Evolutionary conservation across 1,140 invertebrate species (phyloP).

Genomic region (Goniozus legneri): DNA sequence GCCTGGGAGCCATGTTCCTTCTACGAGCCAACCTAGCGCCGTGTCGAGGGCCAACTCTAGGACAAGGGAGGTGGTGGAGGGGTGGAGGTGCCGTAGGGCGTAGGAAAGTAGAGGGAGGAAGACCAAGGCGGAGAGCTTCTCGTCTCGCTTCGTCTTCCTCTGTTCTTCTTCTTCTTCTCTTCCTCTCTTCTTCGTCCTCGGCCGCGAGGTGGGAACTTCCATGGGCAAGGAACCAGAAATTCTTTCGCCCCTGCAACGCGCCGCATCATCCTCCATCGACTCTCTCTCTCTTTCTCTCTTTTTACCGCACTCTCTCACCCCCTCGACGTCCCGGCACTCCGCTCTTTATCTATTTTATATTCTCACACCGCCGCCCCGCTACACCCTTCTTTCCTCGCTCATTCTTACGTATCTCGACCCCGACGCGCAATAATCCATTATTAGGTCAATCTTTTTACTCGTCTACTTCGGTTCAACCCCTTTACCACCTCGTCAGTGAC

Average conservation of each 20-base stretch:
- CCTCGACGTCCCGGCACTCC: not conserved
- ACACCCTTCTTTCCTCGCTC: not conserved
- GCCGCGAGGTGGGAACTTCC: no score
- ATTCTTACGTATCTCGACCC: slow-evolving; percentile 4
- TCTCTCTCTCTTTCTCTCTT: no score
- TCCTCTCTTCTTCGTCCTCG: not conserved
- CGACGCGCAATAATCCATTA: slow-evolving; percentile 24
- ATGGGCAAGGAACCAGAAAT: not conserved
- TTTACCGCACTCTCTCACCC: not conserved
- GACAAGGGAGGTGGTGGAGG: no score
- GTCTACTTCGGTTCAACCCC: no score
- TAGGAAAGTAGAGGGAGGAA: slow-evolving; percentile 7
- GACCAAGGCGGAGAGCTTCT: slow-evolving; percentile 4
- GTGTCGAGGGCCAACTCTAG: no score
- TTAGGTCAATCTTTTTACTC: slow-evolving; percentile 23
- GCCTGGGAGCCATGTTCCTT: slow-evolving; percentile 34
- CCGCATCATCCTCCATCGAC: not conserved
- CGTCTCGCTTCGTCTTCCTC: not conserved
- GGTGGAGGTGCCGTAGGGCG: no score
- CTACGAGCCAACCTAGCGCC: slow-evolving; percentile 33
- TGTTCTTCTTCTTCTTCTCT: not conserved
- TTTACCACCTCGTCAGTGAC: no score
- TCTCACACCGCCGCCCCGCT: not conserved
- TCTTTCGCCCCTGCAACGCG: not conserved
- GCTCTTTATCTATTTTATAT: not conserved